phyloP scores from a whole-genome alignment of 2,888 invertebrate genomes.

The Cybosia mesomella region DNA sequence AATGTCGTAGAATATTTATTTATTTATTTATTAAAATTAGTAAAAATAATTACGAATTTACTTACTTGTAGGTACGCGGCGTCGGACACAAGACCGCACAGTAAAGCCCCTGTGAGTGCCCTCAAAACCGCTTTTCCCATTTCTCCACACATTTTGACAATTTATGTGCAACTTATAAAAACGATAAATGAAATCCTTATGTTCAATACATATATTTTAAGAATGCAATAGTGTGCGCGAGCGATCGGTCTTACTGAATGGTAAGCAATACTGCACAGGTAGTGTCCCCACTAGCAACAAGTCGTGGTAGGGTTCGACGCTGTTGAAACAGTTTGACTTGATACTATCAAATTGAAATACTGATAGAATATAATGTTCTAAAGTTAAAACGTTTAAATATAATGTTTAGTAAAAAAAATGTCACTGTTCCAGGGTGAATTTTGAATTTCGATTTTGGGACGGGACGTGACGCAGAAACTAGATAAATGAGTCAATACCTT shows the following conservation, averaged over 20 bases:
- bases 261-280: slow-evolving; percentile 31
- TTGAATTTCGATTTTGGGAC: too few relatives aligned
- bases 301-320: slow-evolving; percentile 49
- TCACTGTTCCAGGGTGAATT: too few relatives aligned
- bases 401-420: too few relatives aligned
- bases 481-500: too few relatives aligned
- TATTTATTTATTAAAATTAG: too few relatives aligned
- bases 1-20: too few relatives aligned
- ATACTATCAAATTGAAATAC: background rate
- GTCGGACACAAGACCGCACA: slow-evolving; percentile 78
- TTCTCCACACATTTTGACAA: slow-evolving; percentile 78
- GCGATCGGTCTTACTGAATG: slow-evolving; percentile 39
- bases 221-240: slow-evolving; percentile 38
- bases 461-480: too few relatives aligned
- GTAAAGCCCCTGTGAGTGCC: slow-evolving; percentile 79
- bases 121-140: slow-evolving; percentile 83
- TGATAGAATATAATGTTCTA: background rate
- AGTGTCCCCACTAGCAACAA: slow-evolving; percentile 52
- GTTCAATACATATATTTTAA: slow-evolving; percentile 19
- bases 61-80: slow-evolving; percentile 82
- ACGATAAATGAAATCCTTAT: background rate
- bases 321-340: slow-evolving; percentile 24
- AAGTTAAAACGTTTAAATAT: too few relatives aligned
- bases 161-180: slow-evolving; percentile 13
- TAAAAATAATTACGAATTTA: slow-evolving; percentile 6